phyloP scores from a whole-genome alignment of 2,113 vertebrate species.

The Stictonetta naevosa region DNA sequence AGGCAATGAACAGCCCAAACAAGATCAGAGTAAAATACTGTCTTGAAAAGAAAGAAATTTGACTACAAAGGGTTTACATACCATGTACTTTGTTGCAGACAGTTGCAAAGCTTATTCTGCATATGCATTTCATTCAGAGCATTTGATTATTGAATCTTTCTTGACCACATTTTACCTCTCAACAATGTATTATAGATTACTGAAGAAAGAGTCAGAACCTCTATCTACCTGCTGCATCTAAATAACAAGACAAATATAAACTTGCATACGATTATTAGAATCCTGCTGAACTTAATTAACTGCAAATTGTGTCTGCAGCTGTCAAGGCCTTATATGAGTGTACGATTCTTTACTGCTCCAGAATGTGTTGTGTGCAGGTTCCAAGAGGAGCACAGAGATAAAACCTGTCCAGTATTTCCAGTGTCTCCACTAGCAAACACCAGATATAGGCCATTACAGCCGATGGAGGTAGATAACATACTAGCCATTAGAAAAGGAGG shows the following conservation, averaged over 20 bases:
- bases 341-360: not conserved
- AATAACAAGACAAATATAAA: not conserved
- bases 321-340: not conserved
- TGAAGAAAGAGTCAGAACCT: not conserved
- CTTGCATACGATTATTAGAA: not conserved
- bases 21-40: not conserved
- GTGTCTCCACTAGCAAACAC: not conserved
- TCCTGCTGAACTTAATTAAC: not conserved
- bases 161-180: not conserved
- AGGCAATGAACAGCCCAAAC: not conserved
- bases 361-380: not conserved
- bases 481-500: not conserved
- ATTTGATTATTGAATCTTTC: not conserved
- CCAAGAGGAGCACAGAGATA: not conserved
- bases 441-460: not conserved
- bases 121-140: not conserved
- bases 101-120: not conserved
- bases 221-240: not conserved
- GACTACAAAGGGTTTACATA: not conserved
- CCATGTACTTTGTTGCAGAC: not conserved
- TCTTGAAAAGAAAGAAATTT: not conserved
- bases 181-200: not conserved
- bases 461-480: not conserved
- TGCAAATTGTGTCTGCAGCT: not conserved
- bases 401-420: not conserved